Evolutionary conservation across 1,140 invertebrate genomes (phyloP).

Genomic region (Leptopilina boulardi): DNA sequence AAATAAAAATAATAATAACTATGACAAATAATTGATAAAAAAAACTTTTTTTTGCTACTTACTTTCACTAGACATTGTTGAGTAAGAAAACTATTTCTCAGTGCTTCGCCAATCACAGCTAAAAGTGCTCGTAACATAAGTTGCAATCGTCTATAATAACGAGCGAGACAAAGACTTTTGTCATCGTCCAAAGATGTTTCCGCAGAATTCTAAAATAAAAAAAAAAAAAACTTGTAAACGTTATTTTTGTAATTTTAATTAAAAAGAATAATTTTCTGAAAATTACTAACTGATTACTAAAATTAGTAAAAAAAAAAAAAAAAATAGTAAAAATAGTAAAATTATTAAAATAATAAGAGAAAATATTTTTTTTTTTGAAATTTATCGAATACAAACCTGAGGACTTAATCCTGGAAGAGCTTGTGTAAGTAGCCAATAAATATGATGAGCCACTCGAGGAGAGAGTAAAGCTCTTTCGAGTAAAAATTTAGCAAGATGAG

Average conservation of each 20-base stretch:
- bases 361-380: too few relatives aligned
- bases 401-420: slow-evolving; percentile 84
- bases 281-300: too few relatives aligned
- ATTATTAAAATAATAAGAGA: slow-evolving; percentile 38
- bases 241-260: too few relatives aligned
- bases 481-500: slow-evolving; percentile 88
- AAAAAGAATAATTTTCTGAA: too few relatives aligned
- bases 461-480: slow-evolving; percentile 90
- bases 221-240: slow-evolving; percentile 36
- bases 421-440: slow-evolving; percentile 95
- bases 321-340: slow-evolving; percentile 39
- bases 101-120: slow-evolving; percentile 88
- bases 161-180: slow-evolving; percentile 78
- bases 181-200: slow-evolving; percentile 74
- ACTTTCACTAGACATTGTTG: slow-evolving; percentile 91
- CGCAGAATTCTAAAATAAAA: slow-evolving; percentile 72
- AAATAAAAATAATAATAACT: background rate
- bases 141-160: slow-evolving; percentile 87
- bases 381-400: slow-evolving; percentile 73
- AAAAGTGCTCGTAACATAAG: slow-evolving; percentile 91
- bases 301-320: slow-evolving; percentile 41
- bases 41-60: slow-evolving; percentile 46
- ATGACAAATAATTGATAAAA: background rate
- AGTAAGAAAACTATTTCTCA: slow-evolving; percentile 87
- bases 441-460: slow-evolving; percentile 92